Percentiles rank a stretch among this genome's conserved stretches.
Conservation (phyloP, 2,888 invertebrate species). For the Hypomecis punctinalis region DNA sequence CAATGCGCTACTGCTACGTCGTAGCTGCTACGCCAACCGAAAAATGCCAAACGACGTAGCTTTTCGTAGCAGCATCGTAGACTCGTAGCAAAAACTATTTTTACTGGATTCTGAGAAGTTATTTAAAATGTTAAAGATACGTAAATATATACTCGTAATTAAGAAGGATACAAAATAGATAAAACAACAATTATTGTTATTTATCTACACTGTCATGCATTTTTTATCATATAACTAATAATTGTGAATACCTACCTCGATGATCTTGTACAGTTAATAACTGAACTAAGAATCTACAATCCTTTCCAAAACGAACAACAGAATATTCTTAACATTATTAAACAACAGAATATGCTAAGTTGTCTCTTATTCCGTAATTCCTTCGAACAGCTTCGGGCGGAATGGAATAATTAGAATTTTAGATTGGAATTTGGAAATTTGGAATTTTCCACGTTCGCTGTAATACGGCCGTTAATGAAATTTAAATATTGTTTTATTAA, state of each 20-base stretch:
- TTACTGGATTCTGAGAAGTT: background rate
- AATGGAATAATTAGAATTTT: slow-evolving; percentile 76
- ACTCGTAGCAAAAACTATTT: slow-evolving; percentile 45
- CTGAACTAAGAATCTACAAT: too few species aligned
- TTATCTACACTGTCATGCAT: too few species aligned
- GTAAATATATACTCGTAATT: too few species aligned
- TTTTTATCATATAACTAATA: too few species aligned
- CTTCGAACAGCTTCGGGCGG: slow-evolving; percentile 50
- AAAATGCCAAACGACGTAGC: slow-evolving; percentile 58
- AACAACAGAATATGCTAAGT: slow-evolving; percentile 80
- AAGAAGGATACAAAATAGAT: too few species aligned
- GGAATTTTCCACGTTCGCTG: slow-evolving; percentile 61
- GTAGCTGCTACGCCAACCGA: slow-evolving; percentile 51
- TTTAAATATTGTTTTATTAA: slow-evolving; percentile 56
- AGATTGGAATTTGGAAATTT: slow-evolving; percentile 72
- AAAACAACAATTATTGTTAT: too few species aligned
- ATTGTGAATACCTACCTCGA: too few species aligned
- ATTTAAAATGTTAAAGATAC: too few species aligned
- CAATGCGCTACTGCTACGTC: slow-evolving; percentile 17
- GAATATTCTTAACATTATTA: slow-evolving; percentile 58
- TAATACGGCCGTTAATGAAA: slow-evolving; percentile 58
- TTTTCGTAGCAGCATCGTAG: slow-evolving; percentile 46
- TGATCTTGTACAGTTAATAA: too few species aligned
- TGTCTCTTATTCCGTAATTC: slow-evolving; percentile 73
- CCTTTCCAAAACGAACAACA: slow-evolving; percentile 55